Evolutionary conservation across 2,797 vertebrate genomes (phyloP).

Genomic region (Hydrocynus forskahlii): DNA sequence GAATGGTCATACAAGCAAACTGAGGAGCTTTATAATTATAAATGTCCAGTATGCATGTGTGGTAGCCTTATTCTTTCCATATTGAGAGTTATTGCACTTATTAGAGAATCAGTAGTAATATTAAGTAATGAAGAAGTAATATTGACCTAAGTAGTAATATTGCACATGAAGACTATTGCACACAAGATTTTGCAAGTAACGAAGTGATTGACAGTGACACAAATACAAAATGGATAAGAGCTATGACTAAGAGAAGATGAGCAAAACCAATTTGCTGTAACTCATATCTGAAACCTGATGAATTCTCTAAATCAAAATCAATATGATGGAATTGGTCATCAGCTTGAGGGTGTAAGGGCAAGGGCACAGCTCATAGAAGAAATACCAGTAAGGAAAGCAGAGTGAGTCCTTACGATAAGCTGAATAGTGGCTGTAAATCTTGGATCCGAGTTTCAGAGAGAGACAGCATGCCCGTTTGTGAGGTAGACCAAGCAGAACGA

Average conservation of each 20-base stretch:
- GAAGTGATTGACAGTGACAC: too few relatives aligned
- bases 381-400: slow-evolving; percentile 19
- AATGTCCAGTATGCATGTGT: not conserved
- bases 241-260: not conserved
- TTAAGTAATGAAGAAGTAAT: too few relatives aligned
- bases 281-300: not conserved
- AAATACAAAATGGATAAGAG: too few relatives aligned
- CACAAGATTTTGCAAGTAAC: too few relatives aligned
- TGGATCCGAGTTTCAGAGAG: not conserved
- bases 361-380: not conserved
- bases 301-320: not conserved
- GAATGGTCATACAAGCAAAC: not conserved
- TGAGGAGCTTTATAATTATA: not conserved
- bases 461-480: slow-evolving; percentile 17
- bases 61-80: not conserved
- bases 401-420: slow-evolving; percentile 30
- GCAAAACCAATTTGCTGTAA: too few relatives aligned
- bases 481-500: slow-evolving; percentile 44
- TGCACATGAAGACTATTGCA: too few relatives aligned
- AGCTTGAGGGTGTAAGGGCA: not conserved
- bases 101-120: too few relatives aligned
- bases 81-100: not conserved
- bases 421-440: slow-evolving; percentile 26
- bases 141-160: too few relatives aligned
- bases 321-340: not conserved